A percentile compares a stretch with the other conserved stretches of the same genome.
These are phyloP conservation scores for Caenorhabditis inopinata DNA, from an alignment of 1,140 invertebrate species.

Conservation along the genomic window DNA sequence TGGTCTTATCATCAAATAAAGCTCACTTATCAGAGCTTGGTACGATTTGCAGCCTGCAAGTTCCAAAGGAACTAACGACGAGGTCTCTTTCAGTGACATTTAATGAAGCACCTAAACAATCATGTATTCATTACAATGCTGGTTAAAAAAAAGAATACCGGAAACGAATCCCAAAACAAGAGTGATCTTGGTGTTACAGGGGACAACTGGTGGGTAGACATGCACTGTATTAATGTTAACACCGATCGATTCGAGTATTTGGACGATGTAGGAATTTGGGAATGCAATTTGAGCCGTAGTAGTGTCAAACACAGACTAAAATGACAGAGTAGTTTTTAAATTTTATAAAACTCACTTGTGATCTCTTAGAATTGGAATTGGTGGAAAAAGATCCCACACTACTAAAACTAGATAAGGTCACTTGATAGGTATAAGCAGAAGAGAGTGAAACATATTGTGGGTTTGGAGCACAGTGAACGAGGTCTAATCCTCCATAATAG, in stretches of 20 bases:
- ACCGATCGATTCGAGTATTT: not conserved
- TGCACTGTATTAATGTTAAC: not conserved
- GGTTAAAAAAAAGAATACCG: too few relatives aligned
- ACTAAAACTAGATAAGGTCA: not conserved
- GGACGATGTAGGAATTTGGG: not conserved
- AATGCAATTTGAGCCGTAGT: not conserved
- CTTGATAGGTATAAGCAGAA: not conserved
- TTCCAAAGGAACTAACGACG: not conserved
- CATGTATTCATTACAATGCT: too few relatives aligned
- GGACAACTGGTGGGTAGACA: constrained; percentile 17
- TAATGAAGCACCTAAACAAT: not conserved
- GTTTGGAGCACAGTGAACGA: constrained; percentile 15
- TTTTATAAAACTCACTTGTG: not conserved
- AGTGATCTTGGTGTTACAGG: constrained; percentile 6
- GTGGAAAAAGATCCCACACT: not conserved
- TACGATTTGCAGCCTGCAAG: not conserved
- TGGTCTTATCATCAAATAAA: not conserved
- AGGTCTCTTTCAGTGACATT: not conserved
- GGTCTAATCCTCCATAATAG: constrained; percentile 22
- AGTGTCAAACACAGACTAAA: not conserved
- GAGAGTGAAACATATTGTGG: not conserved
- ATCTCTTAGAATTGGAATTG: not conserved
- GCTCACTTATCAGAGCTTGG: not conserved
- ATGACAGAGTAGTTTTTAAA: not conserved
- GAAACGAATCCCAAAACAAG: not conserved